Conservation (phyloP, 1,140 invertebrate genomes). For the Papilio glaucus region DNA sequence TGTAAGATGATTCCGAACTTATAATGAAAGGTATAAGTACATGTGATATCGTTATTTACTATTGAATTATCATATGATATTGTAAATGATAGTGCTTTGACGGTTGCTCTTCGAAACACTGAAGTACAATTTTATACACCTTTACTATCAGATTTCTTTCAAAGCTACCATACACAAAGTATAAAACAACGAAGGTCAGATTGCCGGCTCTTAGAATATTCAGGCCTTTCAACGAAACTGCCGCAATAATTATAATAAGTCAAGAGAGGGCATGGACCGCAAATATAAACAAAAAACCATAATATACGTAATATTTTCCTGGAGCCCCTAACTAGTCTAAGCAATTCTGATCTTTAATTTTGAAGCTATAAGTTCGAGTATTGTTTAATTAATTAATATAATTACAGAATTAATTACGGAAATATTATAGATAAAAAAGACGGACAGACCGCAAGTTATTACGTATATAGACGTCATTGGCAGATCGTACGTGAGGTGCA, state of each 20-base stretch:
- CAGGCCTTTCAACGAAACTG: too few species aligned
- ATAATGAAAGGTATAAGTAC: too few species aligned
- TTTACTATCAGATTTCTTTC: too few species aligned
- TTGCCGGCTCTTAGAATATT: too few species aligned
- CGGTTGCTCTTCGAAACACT: too few species aligned
- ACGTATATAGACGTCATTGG: conserved; percentile 16
- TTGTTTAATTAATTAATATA: background rate
- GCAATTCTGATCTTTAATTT: background rate
- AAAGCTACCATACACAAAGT: too few species aligned
- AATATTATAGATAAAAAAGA: background rate
- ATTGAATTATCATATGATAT: too few species aligned
- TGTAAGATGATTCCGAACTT: too few species aligned
- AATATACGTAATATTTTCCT: conserved; percentile 9
- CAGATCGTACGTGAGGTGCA: background rate
- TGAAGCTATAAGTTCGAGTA: background rate
- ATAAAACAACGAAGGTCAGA: too few species aligned
- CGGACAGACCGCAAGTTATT: background rate
- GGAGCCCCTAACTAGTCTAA: background rate
- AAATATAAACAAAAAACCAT: conserved; percentile 1
- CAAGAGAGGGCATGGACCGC: conserved; percentile 12
- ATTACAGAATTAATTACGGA: background rate
- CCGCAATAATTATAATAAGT: background rate
- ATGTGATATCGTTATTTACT: too few species aligned
- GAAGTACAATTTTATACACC: too few species aligned
- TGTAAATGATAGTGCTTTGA: too few species aligned